Base-by-base conservation (phyloP, 2,797 vertebrate species). In the Sebastes paucispinis region DNA sequence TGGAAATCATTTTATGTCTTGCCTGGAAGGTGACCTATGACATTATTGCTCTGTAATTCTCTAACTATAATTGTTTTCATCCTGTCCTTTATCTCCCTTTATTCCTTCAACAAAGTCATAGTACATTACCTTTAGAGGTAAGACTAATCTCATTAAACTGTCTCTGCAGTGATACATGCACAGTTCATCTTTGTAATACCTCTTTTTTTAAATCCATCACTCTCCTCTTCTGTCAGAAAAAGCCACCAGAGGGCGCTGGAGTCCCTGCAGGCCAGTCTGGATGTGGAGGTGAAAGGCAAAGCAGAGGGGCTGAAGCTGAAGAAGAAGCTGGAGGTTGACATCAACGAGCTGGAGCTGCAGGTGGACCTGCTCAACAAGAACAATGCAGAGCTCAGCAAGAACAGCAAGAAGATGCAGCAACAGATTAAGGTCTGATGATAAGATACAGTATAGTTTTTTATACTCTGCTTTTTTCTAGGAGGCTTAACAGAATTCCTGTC, bases 261-360 rank as follows among this genome's bases (percentile, higher is more conserved):
- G 80, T 96, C 96, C 1, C 60, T 97, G 62, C 96, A 97, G 92
- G 94, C 96, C 89, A 95, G 91, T 68, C 87, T 97, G 81, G 96
- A 97, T 5, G 93, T 95, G 32, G 96, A 96, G 92, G 84, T 96
- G 68, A 96, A 96, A 67, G 95, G 94, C 47, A 90, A 94, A 9
- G 85, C 86, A 0, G 96, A 97, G 82, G 95, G 89, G 0, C 85
- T 90, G 59, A 95, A 95, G 85, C 77, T 96, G 55, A 97, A 95
- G 90, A 97, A 97, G 92, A 97, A 97, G 54, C 92, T 96, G 87
- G 96, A 97, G 90, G 87, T 83, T 0, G 96, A 97, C 79, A 47
- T 95, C 16, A 93, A 85, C 3, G 96, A 97, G 69, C 91, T 96
- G 94, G 96, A 96, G 91, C 84, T 96, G 58, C 96, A 97, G 87